Percentiles rank a stretch among this genome's conserved stretches.
phyloP scores from a whole-genome alignment of 2,113 vertebrate genomes.

The Bagarius yarrelli region DNA sequence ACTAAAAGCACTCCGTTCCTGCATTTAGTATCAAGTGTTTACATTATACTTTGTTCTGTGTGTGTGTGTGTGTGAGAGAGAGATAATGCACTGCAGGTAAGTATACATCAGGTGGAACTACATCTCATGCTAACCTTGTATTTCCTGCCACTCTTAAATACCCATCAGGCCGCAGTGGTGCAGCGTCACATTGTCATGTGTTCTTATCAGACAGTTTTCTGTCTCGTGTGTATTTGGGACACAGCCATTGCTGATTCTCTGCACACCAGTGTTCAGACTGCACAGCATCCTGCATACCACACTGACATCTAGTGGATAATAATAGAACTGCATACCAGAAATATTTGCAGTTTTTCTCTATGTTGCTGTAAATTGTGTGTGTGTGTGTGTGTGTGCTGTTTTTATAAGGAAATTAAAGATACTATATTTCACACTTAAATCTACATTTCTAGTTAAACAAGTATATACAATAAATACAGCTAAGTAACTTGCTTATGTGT shows the following conservation, averaged over 20 bases:
- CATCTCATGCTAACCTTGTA: not conserved
- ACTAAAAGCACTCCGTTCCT: not conserved
- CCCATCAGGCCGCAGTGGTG: not conserved
- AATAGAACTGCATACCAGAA: not conserved
- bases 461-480: not conserved
- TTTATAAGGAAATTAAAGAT: not conserved
- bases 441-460: not conserved
- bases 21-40: not conserved
- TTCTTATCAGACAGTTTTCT: not conserved
- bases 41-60: not conserved
- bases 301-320: conserved; percentile 64
- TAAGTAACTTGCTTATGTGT: not conserved
- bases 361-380: conserved; percentile 13
- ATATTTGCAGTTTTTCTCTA: not conserved
- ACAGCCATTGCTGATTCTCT: not conserved
- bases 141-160: not conserved
- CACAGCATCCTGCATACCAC: conserved; percentile 48
- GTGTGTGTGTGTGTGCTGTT: not conserved
- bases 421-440: not conserved
- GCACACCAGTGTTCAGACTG: not conserved
- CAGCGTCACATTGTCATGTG: not conserved
- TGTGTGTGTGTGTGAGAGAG: not conserved
- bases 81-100: not conserved
- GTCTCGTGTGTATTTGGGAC: not conserved
- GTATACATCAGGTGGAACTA: not conserved